Evolutionary conservation across 2,113 vertebrate genomes (phyloP).

Genomic region (Tachycineta bicolor): DNA sequence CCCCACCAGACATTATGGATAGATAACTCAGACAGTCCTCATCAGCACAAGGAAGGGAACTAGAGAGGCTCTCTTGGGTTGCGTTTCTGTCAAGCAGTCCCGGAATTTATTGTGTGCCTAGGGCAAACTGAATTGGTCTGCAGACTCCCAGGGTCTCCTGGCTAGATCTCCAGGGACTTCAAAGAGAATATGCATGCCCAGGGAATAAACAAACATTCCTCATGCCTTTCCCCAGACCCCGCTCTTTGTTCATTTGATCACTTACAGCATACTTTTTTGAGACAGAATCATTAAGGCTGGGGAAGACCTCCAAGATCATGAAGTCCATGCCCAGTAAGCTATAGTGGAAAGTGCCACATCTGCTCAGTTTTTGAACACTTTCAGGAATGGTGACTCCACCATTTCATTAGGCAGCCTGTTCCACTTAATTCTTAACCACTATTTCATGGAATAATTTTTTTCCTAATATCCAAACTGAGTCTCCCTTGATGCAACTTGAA

Average conservation of each 20-base stretch:
- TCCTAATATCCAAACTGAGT: not conserved
- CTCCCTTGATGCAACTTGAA: not conserved
- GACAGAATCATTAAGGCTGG: not conserved
- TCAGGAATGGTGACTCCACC: not conserved
- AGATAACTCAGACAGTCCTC: not conserved
- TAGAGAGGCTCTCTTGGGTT: not conserved
- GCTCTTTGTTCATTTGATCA: not conserved
- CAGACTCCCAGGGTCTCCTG: not conserved
- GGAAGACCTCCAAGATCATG: not conserved
- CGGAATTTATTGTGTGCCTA: not conserved
- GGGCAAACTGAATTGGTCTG: not conserved
- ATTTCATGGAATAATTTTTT: not conserved
- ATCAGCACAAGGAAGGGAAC: not conserved
- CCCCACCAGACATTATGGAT: not conserved
- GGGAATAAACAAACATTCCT: not conserved
- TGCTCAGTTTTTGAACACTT: not conserved
- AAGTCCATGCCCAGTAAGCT: not conserved
- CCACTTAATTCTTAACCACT: not conserved
- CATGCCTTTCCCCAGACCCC: not conserved
- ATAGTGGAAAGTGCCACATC: not conserved
- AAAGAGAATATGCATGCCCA: not conserved
- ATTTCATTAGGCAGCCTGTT: not conserved
- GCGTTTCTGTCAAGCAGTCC: not conserved
- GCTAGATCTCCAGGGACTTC: not conserved
- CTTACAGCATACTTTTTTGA: not conserved